These are phyloP conservation scores for Gonatopus flavifemur DNA, from an alignment of 1,140 invertebrate species.

Conservation along the genomic window DNA sequence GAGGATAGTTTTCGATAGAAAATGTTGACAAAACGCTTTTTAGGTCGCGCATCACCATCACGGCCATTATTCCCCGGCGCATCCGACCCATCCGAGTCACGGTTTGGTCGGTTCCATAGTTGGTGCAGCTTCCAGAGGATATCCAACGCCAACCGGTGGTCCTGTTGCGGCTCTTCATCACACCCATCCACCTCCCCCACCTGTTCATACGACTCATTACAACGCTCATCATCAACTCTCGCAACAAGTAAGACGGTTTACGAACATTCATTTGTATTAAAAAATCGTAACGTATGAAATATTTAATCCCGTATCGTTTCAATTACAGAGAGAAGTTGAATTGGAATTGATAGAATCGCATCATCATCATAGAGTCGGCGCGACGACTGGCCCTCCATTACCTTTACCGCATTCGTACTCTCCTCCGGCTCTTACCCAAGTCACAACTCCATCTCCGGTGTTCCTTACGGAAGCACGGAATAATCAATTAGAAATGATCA, in stretches of 20 bases:
- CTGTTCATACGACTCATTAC: slow-evolving; percentile 50
- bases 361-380: slow-evolving; percentile 47
- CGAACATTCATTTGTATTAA: neutral
- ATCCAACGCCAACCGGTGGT: slow-evolving; percentile 44
- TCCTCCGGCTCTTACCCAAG: slow-evolving; percentile 51
- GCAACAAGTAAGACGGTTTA: slow-evolving; percentile 39
- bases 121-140: slow-evolving; percentile 47
- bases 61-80: slow-evolving; percentile 43
- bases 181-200: slow-evolving; percentile 44
- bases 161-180: slow-evolving; percentile 47
- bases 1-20: too few species aligned
- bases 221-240: slow-evolving; percentile 51
- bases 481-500: slow-evolving; percentile 55
- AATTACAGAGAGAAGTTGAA: slow-evolving; percentile 46
- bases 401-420: slow-evolving; percentile 55
- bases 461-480: slow-evolving; percentile 60
- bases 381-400: slow-evolving; percentile 47
- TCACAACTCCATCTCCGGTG: slow-evolving; percentile 58
- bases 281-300: neutral
- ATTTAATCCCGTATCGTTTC: slow-evolving; percentile 5
- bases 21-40: too few species aligned
- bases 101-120: slow-evolving; percentile 44
- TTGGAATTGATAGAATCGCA: slow-evolving; percentile 48
- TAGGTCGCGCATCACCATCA: slow-evolving; percentile 51
- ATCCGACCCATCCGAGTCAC: slow-evolving; percentile 45